Evolutionary conservation across 2,888 invertebrate species (phyloP), one percentile per base, ranked within the genome.

Genomic region (Zhuqinia jingwanae): DNA sequence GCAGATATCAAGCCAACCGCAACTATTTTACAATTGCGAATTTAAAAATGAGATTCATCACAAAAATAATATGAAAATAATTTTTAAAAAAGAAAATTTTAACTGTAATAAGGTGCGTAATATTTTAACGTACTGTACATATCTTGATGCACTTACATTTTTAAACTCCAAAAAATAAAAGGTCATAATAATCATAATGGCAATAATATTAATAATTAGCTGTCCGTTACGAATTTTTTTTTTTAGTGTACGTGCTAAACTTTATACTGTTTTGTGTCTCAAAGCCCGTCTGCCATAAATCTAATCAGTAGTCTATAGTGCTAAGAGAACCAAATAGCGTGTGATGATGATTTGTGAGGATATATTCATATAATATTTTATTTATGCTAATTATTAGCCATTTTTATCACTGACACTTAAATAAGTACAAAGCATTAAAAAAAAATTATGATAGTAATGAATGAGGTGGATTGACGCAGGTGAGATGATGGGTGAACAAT

Each of bases 291-390:
- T n/a, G 22, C 22, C 56, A 58, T 58, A 42, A 79, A 79, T 79
- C 53, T 79, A 79, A 79, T 79, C 63, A 79, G 25, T 45, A 65
- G 78, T 50, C n/a, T n/a, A 45, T 63, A 47, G 78, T 79, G 78
- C 63, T 79, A 79, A 79, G 63, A 63, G 78, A 79, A 17, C 78
- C 63, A 17, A 63, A 47, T 63, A 36, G 8, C 63, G 60, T 50
- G n/a, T 47, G 42, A 60, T 56, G 56, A 58, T 77, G 60, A 77
- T 77, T 77, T 77, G 77, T 77, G 42, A n/a, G n/a, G n/a, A n/a
- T n/a, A 60, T 53, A 53, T 20, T 27, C 36, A 17, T 53, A 56
- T 36, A n/a, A 8, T 8, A 8, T 53, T 58, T 58, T 60, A 42
- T 58, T 58, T 77, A 58, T 77, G 77, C 15, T 60, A 42, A 77